A percentile compares a stretch with the other conserved stretches of the same genome.
Conservation (phyloP, 2,888 invertebrate species). For the Nysson spinosus region DNA sequence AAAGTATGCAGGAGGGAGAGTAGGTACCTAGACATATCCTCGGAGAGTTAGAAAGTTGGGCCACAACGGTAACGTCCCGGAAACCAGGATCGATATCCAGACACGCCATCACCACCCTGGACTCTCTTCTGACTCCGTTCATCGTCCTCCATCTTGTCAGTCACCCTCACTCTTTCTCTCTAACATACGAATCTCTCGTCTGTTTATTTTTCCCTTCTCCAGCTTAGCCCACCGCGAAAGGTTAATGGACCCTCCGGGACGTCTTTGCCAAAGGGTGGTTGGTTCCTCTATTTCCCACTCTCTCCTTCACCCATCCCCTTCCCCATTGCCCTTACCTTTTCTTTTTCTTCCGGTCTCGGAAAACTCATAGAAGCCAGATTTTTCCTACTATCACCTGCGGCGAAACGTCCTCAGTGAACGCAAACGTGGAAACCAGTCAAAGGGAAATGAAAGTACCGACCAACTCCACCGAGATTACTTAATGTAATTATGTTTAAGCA, state of each 20-base stretch:
- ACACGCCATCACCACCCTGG: slow-evolving; percentile 67
- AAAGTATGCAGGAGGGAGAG: neutral
- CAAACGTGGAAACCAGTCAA: slow-evolving; percentile 4
- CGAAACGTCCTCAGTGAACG: slow-evolving; percentile 18
- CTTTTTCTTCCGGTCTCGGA: neutral
- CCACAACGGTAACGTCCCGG: slow-evolving; percentile 65
- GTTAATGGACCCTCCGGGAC: slow-evolving; percentile 61
- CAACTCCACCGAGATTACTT: slow-evolving; percentile 10
- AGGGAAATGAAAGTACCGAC: slow-evolving; percentile 25
- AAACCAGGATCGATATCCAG: slow-evolving; percentile 71
- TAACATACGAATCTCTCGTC: slow-evolving; percentile 29
- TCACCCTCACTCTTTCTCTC: slow-evolving; percentile 17
- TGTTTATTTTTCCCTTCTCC: slow-evolving; percentile 46
- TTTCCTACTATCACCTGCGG: slow-evolving; percentile 32
- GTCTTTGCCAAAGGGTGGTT: slow-evolving; percentile 50
- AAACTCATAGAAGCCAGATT: slow-evolving; percentile 42
- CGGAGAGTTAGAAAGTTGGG: slow-evolving; percentile 57
- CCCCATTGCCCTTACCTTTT: too few species aligned
- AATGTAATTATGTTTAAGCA: slow-evolving; percentile 34
- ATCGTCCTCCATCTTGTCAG: slow-evolving; percentile 11
- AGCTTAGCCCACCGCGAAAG: slow-evolving; percentile 38
- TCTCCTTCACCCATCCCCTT: too few species aligned
- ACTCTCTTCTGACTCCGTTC: slow-evolving; percentile 29
- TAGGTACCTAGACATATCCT: neutral
- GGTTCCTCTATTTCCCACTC: slow-evolving; percentile 9